phyloP scores from a whole-genome alignment of 2,113 vertebrate species.

The Rafetus swinhoei region DNA sequence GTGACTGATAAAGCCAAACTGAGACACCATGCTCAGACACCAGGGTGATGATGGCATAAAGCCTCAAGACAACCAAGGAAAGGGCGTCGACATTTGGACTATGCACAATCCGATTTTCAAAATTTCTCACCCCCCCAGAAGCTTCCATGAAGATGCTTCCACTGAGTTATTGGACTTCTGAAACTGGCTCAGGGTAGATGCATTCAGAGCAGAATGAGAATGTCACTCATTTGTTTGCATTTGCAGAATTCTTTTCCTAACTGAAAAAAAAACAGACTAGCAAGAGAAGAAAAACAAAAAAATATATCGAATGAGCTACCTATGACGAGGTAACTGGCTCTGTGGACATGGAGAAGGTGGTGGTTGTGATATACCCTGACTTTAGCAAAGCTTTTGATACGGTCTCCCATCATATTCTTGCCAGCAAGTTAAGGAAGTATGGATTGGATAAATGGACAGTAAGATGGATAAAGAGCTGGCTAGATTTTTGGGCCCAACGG shows the following conservation, averaged over 20 bases:
- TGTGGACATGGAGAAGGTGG: no score
- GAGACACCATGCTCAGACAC: constrained; percentile 7
- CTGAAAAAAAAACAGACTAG: constrained; percentile 49
- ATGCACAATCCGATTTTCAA: constrained; percentile 8
- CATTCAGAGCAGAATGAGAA: background rate
- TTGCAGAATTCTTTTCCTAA: constrained; percentile 22
- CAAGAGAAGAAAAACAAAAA: constrained; percentile 64
- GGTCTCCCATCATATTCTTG: no score
- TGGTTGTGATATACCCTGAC: no score
- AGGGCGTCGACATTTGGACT: no score
- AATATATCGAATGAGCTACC: background rate
- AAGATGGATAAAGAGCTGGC: no score
- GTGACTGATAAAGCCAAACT: constrained; percentile 34
- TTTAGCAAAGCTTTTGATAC: no score
- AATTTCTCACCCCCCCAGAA: background rate
- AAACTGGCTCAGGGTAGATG: background rate
- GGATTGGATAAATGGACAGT: no score
- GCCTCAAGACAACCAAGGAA: background rate
- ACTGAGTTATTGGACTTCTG: background rate
- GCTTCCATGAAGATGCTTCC: background rate
- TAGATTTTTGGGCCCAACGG: no score
- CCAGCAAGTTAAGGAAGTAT: no score
- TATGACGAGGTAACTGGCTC: background rate
- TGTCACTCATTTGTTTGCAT: constrained; percentile 34
- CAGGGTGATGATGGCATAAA: background rate